Conservation (phyloP, 92 coral and sea anemone species). For the Heteractis magnifica region DNA sequence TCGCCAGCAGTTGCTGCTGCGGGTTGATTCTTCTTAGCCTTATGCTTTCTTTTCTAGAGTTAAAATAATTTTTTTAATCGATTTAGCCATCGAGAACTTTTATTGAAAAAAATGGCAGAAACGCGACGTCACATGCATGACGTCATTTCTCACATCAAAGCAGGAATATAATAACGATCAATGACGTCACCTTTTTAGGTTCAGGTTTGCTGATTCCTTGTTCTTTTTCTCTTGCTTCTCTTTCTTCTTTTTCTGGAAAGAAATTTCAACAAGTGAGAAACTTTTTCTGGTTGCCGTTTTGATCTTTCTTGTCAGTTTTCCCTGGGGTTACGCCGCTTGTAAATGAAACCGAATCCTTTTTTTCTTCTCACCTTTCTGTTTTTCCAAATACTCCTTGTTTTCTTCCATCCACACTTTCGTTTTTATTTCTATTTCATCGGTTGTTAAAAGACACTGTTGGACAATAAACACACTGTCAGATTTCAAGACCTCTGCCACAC, state of each 20-base stretch:
- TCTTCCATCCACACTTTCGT: conserved; percentile 99
- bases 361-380: conserved; percentile 70
- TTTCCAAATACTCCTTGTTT: conserved; percentile 89
- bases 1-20: conserved; percentile 94
- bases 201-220: conserved; percentile 77
- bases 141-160: too few species aligned
- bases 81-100: too few species aligned
- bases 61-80: neutral
- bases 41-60: conserved; percentile 79
- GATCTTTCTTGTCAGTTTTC: neutral
- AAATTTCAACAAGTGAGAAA: neutral
- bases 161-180: neutral
- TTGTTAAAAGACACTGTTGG: conserved; percentile 83
- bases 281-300: neutral
- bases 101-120: too few species aligned
- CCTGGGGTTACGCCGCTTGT: neutral
- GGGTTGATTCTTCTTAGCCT: conserved; percentile 62
- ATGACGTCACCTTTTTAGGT: conserved; percentile 18
- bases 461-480: neutral
- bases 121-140: too few species aligned
- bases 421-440: conserved; percentile 83
- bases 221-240: conserved; percentile 87
- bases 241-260: conserved; percentile 83
- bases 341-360: neutral
- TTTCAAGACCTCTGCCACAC: neutral